These are phyloP conservation scores for Oxystoma pomonae DNA, from an alignment of 2,888 invertebrate genomes.

Conservation along the genomic window DNA sequence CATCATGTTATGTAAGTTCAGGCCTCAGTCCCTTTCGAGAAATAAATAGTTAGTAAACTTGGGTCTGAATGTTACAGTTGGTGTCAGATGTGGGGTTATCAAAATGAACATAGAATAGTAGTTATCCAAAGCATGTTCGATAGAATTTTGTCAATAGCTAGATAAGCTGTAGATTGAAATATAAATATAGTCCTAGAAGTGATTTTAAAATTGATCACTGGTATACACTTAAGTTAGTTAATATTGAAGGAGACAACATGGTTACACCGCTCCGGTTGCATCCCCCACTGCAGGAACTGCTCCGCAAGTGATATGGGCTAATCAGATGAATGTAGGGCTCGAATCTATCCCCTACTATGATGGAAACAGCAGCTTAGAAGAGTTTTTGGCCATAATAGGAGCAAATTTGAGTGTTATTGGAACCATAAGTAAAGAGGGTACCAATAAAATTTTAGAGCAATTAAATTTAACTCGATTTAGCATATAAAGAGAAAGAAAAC, in stretches of 20 bases:
- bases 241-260: background rate
- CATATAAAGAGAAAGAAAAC: too few relatives aligned
- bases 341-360: background rate
- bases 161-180: background rate
- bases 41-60: too few relatives aligned
- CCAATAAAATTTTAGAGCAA: too few relatives aligned
- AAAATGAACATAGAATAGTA: background rate
- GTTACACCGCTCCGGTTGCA: too few relatives aligned
- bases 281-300: too few relatives aligned
- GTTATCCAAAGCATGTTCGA: too few relatives aligned
- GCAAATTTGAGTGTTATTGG: too few relatives aligned
- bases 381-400: conserved; percentile 1
- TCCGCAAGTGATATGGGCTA: background rate
- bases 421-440: too few relatives aligned
- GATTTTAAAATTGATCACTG: background rate
- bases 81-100: background rate
- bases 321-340: background rate
- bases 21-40: background rate
- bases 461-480: too few relatives aligned
- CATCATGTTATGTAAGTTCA: background rate
- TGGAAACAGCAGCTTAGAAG: background rate
- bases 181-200: background rate
- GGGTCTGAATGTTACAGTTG: background rate
- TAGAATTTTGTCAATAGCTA: too few relatives aligned
- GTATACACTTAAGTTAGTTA: background rate